Base-by-base conservation (phyloP, 1,140 invertebrate genomes). In the Drosophila quadrilineata region DNA sequence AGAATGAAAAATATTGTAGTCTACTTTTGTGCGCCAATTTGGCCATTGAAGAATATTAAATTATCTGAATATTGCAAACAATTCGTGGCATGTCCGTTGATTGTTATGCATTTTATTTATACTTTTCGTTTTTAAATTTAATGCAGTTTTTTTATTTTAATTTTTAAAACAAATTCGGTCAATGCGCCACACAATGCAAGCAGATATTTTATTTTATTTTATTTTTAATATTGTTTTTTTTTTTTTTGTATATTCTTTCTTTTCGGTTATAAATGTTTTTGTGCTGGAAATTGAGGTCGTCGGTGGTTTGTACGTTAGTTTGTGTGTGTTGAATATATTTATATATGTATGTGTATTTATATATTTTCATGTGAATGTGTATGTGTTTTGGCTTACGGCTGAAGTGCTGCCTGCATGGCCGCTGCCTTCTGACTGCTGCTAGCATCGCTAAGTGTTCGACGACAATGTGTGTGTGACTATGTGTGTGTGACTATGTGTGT, bases 241-340 rank as follows among this genome's bases (percentile, higher is more conserved):
- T 35, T 48, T 49, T 56, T 29, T 59, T 21, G 29, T 46, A 14
- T 14, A 31, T 53, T 59, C 26, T 19, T 41, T 52, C 58, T 59
- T 59, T 75, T 71, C 63, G 67, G 49, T 62, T 67, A 69, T 60
- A 73, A 74, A 77, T 85, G 56, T 77, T 77, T 84, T 64, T 75
- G 73, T 50, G 41, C 56, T 68, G 62, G 40, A 64, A 85, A 84
- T 85, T 85, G 74, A 79, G 79, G 79, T 85, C 79, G 79, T 54
- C 66, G 46, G 70, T 70, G 52, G 41, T 24, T 33, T 29, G 8
- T 22, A 29, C 29, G 38, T 6, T 22, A 9, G 17, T 12, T 8
- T 36, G 33, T 22, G 36, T 21, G 3, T 29, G 36, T 9, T 16
- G 1, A 35, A 14, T 35, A 35, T 35, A 33, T 43, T 33, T 10